These are phyloP conservation scores for Bedellia somnulentella DNA, from an alignment of 2,888 invertebrate species.

Conservation along the genomic window DNA sequence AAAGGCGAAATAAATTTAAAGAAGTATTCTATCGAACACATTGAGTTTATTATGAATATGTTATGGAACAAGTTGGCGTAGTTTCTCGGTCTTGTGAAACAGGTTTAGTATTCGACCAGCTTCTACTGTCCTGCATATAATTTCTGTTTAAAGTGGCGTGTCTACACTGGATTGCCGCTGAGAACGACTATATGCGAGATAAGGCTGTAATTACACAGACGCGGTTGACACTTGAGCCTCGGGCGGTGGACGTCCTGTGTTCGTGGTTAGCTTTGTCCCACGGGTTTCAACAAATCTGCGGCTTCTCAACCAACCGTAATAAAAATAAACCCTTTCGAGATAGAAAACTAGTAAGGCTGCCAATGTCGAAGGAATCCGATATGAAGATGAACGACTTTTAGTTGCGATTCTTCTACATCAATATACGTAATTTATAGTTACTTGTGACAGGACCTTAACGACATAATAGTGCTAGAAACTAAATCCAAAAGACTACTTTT, in stretches of 20 bases:
- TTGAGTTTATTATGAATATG: too few species aligned
- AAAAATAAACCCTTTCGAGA: conserved; percentile 13
- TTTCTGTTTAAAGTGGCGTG: too few species aligned
- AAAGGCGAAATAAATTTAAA: conserved; percentile 23
- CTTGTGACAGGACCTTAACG: conserved; percentile 26
- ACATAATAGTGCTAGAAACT: too few species aligned
- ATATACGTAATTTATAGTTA: conserved; percentile 33
- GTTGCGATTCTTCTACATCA: conserved; percentile 33
- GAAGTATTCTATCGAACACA: conserved; percentile 17
- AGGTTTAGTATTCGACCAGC: conserved; percentile 10
- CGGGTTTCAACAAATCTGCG: conserved; percentile 38
- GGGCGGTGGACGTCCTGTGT: conserved; percentile 14
- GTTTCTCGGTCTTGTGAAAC: conserved; percentile 11
- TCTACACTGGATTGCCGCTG: too few species aligned
- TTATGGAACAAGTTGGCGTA: conserved; percentile 17
- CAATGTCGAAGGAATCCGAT: conserved; percentile 17
- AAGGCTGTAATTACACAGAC: conserved; percentile 30
- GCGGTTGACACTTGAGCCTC: conserved; percentile 43
- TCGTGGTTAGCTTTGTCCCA: conserved; percentile 28
- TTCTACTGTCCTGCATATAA: conserved; percentile 2
- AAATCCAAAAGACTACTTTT: too few species aligned
- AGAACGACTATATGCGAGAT: conserved; percentile 19
- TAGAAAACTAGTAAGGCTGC: neutral
- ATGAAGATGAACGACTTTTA: conserved; percentile 29
- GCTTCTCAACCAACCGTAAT: conserved; percentile 24